phyloP scores from a whole-genome alignment of 1,140 invertebrate species.

The Caenorhabditis remanei region DNA sequence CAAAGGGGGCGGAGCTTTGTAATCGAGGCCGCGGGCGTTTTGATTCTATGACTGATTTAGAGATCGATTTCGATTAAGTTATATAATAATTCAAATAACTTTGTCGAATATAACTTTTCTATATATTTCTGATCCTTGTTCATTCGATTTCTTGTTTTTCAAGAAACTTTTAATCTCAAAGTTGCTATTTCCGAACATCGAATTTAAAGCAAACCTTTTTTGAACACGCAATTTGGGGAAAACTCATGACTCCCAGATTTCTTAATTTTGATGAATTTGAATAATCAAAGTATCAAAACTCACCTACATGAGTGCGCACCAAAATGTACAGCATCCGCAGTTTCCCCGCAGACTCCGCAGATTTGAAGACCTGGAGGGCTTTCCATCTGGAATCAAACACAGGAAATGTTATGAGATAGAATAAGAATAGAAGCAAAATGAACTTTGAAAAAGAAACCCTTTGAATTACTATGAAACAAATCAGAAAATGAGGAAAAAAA shows the following conservation, averaged over 20 bases:
- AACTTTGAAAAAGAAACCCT: not conserved
- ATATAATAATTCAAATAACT: too few species aligned
- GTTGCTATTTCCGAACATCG: too few species aligned
- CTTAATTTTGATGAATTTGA: not conserved
- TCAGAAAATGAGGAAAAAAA: not conserved
- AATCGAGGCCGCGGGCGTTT: too few species aligned
- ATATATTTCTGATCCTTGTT: too few species aligned
- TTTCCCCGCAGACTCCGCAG: slow-evolving; percentile 6
- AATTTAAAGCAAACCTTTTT: too few species aligned
- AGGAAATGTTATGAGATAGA: not conserved
- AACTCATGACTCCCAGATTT: too few species aligned
- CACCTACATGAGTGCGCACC: slow-evolving; percentile 13
- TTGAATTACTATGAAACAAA: not conserved
- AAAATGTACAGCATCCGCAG: slow-evolving; percentile 14
- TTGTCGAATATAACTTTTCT: too few species aligned
- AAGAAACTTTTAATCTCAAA: too few species aligned
- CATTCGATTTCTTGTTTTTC: too few species aligned
- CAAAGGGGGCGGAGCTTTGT: not conserved
- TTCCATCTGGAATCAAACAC: not conserved
- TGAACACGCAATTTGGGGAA: too few species aligned
- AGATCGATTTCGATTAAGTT: too few species aligned
- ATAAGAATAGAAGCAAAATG: not conserved
- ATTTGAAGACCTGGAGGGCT: not conserved
- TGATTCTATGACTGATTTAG: too few species aligned
- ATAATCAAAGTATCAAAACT: not conserved